Evolutionary conservation across 2,113 vertebrate genomes (phyloP), one percentile per base, ranked within the genome.

Genomic region (Misgurnus anguillicaudatus): DNA sequence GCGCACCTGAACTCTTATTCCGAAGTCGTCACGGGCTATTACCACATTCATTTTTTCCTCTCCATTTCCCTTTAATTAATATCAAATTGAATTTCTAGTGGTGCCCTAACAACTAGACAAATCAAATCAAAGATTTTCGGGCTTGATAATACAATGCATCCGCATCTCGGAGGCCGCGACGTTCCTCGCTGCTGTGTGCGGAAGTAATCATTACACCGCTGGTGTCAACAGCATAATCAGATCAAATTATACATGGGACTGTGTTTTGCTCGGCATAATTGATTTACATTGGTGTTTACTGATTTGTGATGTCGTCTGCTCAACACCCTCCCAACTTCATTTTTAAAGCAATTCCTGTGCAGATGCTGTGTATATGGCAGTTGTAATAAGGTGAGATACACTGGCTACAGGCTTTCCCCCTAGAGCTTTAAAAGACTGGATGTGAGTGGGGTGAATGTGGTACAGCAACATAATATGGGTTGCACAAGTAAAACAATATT

Each of bases 201-300:
- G 61, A 76, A 64, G 47, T 76, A 63, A 76, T 76, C 45, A 76
- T 76, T 64, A 76, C 24, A 9, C 60, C 16, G 74, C 74, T 64
- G 61, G 42, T 76, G 74, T 76, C 60, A 76, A 76, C 74, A 76
- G 74, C 58, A 76, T 76, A 76, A 76, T 65, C 61, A 76, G 16
- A 65, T 76, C 74, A 76, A 63, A 76, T 76, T 76, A 76, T 76
- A 76, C 74, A 76, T 16, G 45, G 42, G 74, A 76, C 74, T 76
- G 42, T 76, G 74, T 76, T 76, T 76, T 64, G 48, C 47, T 45
- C 3, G 5, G n/a, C 36, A 42, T 48, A 76, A 64, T 76, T 64
- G 61, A 76, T 76, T 76, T 64, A 76, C 61, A 53, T 53, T 39
- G 74, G 60, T 76, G 74, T 76, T 76, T 76, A 76, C 60, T 38